A percentile compares a stretch with the other conserved stretches of the same genome.
phyloP scores from a whole-genome alignment of 2,797 vertebrate species.

The Bovichtus diacanthus region DNA sequence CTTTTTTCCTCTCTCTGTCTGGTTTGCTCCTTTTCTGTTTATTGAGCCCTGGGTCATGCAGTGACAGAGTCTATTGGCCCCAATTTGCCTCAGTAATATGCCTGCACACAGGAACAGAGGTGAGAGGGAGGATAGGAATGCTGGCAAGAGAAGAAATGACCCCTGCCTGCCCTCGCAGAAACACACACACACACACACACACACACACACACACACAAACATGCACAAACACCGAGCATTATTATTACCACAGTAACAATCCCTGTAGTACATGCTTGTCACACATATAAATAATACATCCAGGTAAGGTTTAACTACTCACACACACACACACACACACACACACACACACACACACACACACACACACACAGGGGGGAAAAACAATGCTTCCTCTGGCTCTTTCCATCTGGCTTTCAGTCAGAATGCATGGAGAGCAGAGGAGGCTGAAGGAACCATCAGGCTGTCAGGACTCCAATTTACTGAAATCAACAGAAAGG shows the following conservation, averaged over 20 bases:
- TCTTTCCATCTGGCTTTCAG: conserved; percentile 10
- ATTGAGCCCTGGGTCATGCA: conserved; percentile 65
- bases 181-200: not conserved
- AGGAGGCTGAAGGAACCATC: conserved; percentile 11
- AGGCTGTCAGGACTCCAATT: conserved; percentile 33
- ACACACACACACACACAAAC: conserved; percentile 6
- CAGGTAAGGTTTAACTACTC: not conserved
- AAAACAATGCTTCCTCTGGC: not conserved
- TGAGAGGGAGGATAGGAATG: conserved; percentile 44
- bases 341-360: not conserved
- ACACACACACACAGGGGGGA: not conserved
- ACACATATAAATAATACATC: conserved; percentile 18
- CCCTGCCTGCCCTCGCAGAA: conserved; percentile 29
- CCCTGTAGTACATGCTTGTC: conserved; percentile 27
- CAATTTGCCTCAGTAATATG: conserved; percentile 79
- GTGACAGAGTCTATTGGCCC: conserved; percentile 78
- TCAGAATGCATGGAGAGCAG: conserved; percentile 10
- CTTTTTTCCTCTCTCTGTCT: conserved; percentile 37
- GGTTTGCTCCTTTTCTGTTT: conserved; percentile 59
- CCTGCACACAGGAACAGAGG: conserved; percentile 61
- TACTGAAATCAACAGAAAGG: conserved; percentile 62
- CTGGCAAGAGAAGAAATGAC: conserved; percentile 42
- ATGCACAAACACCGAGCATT: conserved; percentile 1
- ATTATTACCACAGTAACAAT: conserved; percentile 36
- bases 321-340: not conserved